Evolutionary conservation across 1,140 invertebrate species (phyloP).

Genomic region (Camponotus vicinus): DNA sequence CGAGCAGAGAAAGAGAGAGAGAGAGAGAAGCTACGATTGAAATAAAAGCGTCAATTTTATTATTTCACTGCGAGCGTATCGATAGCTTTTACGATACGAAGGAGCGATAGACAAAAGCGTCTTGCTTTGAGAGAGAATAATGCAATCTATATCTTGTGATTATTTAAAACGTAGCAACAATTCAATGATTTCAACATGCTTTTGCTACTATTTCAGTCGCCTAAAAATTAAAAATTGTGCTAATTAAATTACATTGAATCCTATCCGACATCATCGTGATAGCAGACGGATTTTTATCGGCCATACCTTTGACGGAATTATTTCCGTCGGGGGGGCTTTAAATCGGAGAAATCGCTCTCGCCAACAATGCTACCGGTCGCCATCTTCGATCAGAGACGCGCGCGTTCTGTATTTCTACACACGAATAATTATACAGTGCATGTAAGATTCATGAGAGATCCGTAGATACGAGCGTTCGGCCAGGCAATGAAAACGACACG

Average conservation of each 20-base stretch:
- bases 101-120: not conserved
- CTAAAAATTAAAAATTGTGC: too few relatives aligned
- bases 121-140: not conserved
- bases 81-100: not conserved
- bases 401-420: slow-evolving; percentile 62
- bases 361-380: slow-evolving; percentile 38
- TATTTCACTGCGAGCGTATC: not conserved
- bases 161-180: not conserved
- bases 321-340: not conserved
- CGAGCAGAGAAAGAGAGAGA: not conserved
- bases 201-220: not conserved
- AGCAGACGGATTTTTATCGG: not conserved
- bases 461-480: slow-evolving; percentile 57
- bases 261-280: not conserved
- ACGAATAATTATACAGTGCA: slow-evolving; percentile 61
- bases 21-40: slow-evolving; percentile 9
- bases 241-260: not conserved
- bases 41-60: slow-evolving; percentile 23
- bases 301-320: slow-evolving; percentile 1
- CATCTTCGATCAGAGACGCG: slow-evolving; percentile 58
- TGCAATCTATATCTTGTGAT: not conserved
- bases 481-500: slow-evolving; percentile 55
- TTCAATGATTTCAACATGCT: not conserved
- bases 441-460: slow-evolving; percentile 63
- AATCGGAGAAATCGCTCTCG: slow-evolving; percentile 47